Base-by-base conservation (phyloP, 2,113 vertebrate genomes). In the Lepisosteus oculatus region DNA sequence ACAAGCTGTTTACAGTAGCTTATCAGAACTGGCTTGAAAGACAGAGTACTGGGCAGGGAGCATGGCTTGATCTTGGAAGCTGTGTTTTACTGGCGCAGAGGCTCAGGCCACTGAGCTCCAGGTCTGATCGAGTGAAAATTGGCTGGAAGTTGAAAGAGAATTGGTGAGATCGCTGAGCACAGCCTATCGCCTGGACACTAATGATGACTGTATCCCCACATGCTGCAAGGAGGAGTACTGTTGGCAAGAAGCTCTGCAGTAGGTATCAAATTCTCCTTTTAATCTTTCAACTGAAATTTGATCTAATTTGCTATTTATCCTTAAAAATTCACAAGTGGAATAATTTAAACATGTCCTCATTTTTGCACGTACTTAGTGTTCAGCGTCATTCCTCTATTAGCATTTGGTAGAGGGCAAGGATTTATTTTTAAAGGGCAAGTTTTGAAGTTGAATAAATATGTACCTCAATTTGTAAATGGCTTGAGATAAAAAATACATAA, bases 131-230 rank as follows among this genome's bases (percentile, higher is more conserved):
- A 78, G 69, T 8, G 56, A 57, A 47, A 85, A 86, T 84, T 83
- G 86, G 82, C 83, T 72, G 67, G 1, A 74, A 88, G 88, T 91
- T 89, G 83, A 89, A 88, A 88, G 80, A 81, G 83, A 90, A 86
- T 88, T 55, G 41, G 77, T 76, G 75, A 85, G 80, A 85, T 83
- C 72, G 42, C 72, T 44, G 83, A 86, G 79, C 74, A 55, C 73
- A 83, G 82, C 79, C 71, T 47, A 68, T 66, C 69, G 61, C n/a
- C 57, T 67, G 75, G 54, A 55, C 15, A 5, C 67, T 85, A 87
- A 86, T 88, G 82, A 87, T 83, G 85, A 80, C 85, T 87, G 81
- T 84, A 85, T 89, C 82, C 78, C 74, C 78, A 83, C 81, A 78
- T 81, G 79, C 77, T 83, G 81, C 78, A 78, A 80, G 81, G 77